Conservation (phyloP, 2,797 vertebrate species). For the Mallotus villosus region DNA sequence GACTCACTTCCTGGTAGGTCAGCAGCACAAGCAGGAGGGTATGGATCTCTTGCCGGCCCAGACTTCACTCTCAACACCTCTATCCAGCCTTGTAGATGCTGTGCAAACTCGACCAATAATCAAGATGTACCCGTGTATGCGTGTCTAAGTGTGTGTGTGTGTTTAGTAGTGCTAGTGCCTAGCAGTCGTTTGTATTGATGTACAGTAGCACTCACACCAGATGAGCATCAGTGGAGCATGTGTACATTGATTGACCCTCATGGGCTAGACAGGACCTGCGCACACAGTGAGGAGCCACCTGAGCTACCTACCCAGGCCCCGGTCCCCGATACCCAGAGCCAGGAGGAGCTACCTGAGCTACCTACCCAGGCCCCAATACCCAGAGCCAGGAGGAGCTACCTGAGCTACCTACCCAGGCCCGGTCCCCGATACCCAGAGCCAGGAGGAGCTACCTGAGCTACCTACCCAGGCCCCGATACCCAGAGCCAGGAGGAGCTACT, state of each 20-base stretch:
- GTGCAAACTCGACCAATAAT: not conserved
- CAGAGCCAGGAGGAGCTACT: slow-evolving; percentile 19
- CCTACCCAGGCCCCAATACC: too few relatives aligned
- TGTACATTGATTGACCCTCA: slow-evolving; percentile 50
- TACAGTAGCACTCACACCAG: slow-evolving; percentile 43
- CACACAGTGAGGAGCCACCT: slow-evolving; percentile 5
- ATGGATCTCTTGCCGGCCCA: not conserved
- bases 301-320: too few relatives aligned
- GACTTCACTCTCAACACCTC: slow-evolving; percentile 3
- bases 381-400: slow-evolving; percentile 25
- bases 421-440: too few relatives aligned
- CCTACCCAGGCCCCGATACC: too few relatives aligned
- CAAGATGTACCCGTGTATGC: not conserved
- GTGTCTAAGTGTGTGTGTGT: slow-evolving; percentile 1
- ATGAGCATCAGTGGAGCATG: slow-evolving; percentile 69
- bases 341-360: slow-evolving; percentile 29
- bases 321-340: too few relatives aligned
- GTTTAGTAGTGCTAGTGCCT: slow-evolving; percentile 15
- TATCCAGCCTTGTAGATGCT: not conserved
- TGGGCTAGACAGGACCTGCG: slow-evolving; percentile 25
- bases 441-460: slow-evolving; percentile 29
- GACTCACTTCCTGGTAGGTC: not conserved
- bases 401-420: too few relatives aligned
- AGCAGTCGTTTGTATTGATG: slow-evolving; percentile 39
- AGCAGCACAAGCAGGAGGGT: not conserved